Base-by-base conservation (phyloP, 2,888 invertebrate species). In the Mechanitis mazaeus region DNA sequence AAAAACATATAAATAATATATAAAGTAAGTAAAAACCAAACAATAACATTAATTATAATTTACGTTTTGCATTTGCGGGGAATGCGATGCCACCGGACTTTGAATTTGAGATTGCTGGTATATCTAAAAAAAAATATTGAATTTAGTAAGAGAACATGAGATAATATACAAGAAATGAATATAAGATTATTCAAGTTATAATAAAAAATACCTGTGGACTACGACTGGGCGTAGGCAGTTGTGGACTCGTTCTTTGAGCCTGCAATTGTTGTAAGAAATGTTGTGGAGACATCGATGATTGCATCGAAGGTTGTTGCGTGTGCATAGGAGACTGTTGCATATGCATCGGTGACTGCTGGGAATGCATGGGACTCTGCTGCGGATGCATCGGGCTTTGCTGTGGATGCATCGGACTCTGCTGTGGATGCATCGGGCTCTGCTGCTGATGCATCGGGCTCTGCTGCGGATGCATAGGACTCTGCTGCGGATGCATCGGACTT, bases 21-120 rank as follows among this genome's bases (percentile, higher is more conserved):
- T 9, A 42, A 42, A 42, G 42, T 3, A 42, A 9, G 42, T 42
- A 3, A 42, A 7, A 9, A 9, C 2, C 7, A 9, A 7, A 42
- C 42, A 9, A 42, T 11, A 42, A 9, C 9, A 42, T 9, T 1
- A 31, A 50, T n/a, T 3, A 11, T 54, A 33, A 76, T 85, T 82
- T 79, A 90, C 86, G 70, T 81, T 84, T 76, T 90, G 90, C 65
- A 90, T 71, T 66, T 91, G 90, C 1, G 90, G 90, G 1, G 90
- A 90, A 69, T 90, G 89, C 3, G 90, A 87, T 3, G 90, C 75
- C 4, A 85, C 90, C 3, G 90, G 90, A 69, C 90, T 90, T 71
- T 86, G 89, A 54, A 90, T 89, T 78, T 89, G 90, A 61, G 87
- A 85, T 71, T 90, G 90, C 68, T 90, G 89, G 69, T 90, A 90